Evolutionary conservation across 2,888 invertebrate species (phyloP).

Genomic region (Hermaeophaga mercurialis): DNA sequence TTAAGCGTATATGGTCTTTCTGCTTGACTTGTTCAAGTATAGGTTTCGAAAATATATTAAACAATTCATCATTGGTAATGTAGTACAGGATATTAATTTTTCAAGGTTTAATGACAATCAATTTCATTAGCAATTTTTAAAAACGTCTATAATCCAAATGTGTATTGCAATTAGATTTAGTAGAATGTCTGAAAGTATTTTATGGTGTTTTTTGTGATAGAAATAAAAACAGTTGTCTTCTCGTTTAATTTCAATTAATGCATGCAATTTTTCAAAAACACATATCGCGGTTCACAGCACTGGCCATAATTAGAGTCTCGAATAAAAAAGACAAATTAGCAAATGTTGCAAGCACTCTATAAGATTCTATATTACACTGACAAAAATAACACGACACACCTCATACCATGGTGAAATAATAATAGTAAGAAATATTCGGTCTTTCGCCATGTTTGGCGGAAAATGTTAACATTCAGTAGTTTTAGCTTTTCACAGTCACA

Average conservation of each 20-base stretch:
- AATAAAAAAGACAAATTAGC: not conserved
- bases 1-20: slow-evolving; percentile 44
- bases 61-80: slow-evolving; percentile 44
- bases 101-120: not conserved
- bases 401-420: too few relatives aligned
- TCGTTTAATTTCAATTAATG: not conserved
- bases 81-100: slow-evolving; percentile 16
- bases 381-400: too few relatives aligned
- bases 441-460: too few relatives aligned
- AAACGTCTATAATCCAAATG: too few relatives aligned
- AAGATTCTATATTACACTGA: too few relatives aligned
- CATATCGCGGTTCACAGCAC: not conserved
- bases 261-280: not conserved
- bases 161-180: not conserved
- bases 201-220: not conserved
- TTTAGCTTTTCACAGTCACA: too few relatives aligned
- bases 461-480: too few relatives aligned
- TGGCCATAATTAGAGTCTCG: not conserved
- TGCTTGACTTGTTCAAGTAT: slow-evolving; percentile 43
- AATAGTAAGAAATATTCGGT: too few relatives aligned
- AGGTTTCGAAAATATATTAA: slow-evolving; percentile 42
- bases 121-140: too few relatives aligned
- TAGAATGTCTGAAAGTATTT: not conserved
- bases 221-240: not conserved
- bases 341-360: not conserved